These are phyloP conservation scores for Hydractinia symbiolongicarpus DNA, from an alignment of 30 jellyfish, hydroid and myxozoan species.

Conservation along the genomic window DNA sequence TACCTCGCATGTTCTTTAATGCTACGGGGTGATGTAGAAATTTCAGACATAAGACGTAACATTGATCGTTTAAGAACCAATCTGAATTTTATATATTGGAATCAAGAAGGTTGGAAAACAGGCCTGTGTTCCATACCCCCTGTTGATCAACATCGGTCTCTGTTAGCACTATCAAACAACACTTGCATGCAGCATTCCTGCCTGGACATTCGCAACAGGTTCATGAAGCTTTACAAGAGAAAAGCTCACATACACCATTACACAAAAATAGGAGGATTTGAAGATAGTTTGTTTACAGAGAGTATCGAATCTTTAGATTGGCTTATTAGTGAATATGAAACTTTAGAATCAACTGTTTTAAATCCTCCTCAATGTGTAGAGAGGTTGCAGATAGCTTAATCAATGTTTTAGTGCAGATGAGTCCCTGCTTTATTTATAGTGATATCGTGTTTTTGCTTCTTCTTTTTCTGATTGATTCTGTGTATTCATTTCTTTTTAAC, in stretches of 20 bases:
- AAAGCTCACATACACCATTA: slow-evolving; percentile 93
- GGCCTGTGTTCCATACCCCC: slow-evolving; percentile 94
- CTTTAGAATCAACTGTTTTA: slow-evolving; percentile 22
- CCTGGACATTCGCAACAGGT: slow-evolving; percentile 53
- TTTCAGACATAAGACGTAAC: slow-evolving; percentile 80
- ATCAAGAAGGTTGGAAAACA: slow-evolving; percentile 93
- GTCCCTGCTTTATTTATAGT: not conserved
- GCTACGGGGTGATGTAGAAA: slow-evolving; percentile 85
- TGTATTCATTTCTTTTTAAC: too few species aligned
- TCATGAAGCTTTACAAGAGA: slow-evolving; percentile 69
- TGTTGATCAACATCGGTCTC: slow-evolving; percentile 50
- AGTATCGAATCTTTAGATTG: slow-evolving; percentile 60
- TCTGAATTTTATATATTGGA: slow-evolving; percentile 73
- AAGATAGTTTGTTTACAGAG: slow-evolving; percentile 43
- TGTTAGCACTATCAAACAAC: slow-evolving; percentile 71
- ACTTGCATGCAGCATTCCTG: slow-evolving; percentile 67
- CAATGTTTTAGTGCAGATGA: not conserved
- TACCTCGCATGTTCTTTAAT: slow-evolving; percentile 87
- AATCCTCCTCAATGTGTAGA: slow-evolving; percentile 14
- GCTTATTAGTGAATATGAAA: slow-evolving; percentile 61
- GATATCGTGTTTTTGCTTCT: too few species aligned
- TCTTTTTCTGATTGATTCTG: too few species aligned
- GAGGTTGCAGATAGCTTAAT: slow-evolving; percentile 15
- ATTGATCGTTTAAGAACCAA: slow-evolving; percentile 67
- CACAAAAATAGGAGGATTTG: slow-evolving; percentile 63